Base-by-base conservation (phyloP, 2,888 invertebrate species). In the Carcina quercana region DNA sequence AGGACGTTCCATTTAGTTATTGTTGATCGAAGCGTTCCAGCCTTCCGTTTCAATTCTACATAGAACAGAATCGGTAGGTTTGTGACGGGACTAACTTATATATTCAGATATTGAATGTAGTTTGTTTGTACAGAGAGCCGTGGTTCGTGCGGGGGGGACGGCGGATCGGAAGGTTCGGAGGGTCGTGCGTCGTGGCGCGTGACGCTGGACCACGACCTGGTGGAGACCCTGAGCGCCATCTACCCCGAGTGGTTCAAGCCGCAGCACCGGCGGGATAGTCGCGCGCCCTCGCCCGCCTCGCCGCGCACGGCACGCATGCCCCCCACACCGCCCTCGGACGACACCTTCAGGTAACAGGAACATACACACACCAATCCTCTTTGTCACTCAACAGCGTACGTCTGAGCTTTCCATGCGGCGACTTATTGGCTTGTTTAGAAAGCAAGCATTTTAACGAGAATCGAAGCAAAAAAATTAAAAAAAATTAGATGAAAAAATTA, bases 181-280 rank as follows among this genome's bases (percentile, higher is more conserved):
- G 87, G 84, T 75, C 86, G 86, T 75, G 90, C 89, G 67, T 93
- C 92, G 87, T 95, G 95, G 95, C 92, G 92, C 86, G 91, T 95
- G 73, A 93, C 94, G 82, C 89, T 95, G 86, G 95, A 95, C 87
- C 91, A 93, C 86, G 95, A 95, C 86, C 88, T 95, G 64, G 90
- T 95, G 75, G 93, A 95, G 83, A 95, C 95, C 69, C 91, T 96
- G 68, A 92, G 93, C 75, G 92, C 93, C 61, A 94, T 94, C 78
- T 95, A 95, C 86, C 95, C 95, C 56, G 94, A 93, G 90, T 96
- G 95, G 95, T 95, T 96, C 87, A 91, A 91, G 69, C 76, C 76
- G 52, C 79, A 79, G 62, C 71, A 71, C 47, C 68, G 73, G 44
- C 73, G 73, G 44, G 80, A 74, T 52, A 68, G 70, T 59, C 68